Percentiles rank a stretch among this genome's conserved stretches.
Conservation (phyloP, 2,888 invertebrate species). For the Crioceris asparagi region DNA sequence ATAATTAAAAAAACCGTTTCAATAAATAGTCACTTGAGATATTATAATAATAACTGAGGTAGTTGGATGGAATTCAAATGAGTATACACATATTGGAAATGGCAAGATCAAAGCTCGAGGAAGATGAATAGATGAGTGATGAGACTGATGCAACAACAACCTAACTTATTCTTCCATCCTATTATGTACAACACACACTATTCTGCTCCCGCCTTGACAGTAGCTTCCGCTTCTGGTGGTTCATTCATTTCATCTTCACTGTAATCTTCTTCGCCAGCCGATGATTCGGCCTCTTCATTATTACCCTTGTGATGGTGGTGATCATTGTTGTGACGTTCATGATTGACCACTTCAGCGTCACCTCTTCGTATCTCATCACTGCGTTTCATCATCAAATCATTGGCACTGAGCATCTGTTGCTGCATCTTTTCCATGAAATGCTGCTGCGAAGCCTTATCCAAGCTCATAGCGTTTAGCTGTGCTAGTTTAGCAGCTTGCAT, state of each 20-base stretch:
- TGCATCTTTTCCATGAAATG: constrained; percentile 55
- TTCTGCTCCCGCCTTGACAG: constrained; percentile 21
- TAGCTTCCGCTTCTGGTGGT: constrained; percentile 26
- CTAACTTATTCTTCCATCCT: not conserved
- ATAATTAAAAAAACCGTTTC: no score
- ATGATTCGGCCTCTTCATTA: constrained; percentile 41
- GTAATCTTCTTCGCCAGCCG: constrained; percentile 46
- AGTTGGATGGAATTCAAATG: constrained; percentile 61
- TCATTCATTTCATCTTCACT: constrained; percentile 41
- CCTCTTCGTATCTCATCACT: constrained; percentile 38
- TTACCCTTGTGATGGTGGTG: constrained; percentile 17
- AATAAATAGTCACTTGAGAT: constrained; percentile 13
- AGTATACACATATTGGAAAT: constrained; percentile 15
- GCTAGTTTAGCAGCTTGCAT: constrained; percentile 70
- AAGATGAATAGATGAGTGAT: not conserved
- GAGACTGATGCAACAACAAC: no score
- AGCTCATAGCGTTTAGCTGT: constrained; percentile 58
- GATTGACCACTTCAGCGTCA: constrained; percentile 48
- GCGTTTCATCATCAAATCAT: constrained; percentile 44
- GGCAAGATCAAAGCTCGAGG: not conserved
- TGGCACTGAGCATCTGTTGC: constrained; percentile 46
- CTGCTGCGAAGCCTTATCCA: constrained; percentile 42
- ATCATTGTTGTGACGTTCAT: constrained; percentile 30
- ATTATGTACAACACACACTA: not conserved
- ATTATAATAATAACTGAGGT: constrained; percentile 44